A percentile compares a stretch with the other conserved stretches of the same genome.
Evolutionary conservation across 1,140 invertebrate species (phyloP).

Genomic region (Eufriesea mexicana): DNA sequence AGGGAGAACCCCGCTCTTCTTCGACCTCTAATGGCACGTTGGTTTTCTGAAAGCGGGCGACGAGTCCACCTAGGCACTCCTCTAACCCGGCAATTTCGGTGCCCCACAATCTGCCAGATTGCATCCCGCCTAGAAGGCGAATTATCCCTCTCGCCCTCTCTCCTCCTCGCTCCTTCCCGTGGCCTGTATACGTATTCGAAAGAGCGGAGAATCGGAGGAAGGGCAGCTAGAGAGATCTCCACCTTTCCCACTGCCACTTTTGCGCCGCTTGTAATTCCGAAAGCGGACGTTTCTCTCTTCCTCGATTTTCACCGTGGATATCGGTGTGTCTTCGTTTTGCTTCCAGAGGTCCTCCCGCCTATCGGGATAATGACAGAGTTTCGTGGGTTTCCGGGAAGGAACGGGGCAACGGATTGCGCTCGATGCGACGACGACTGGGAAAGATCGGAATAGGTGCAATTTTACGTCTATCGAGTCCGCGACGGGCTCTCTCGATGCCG

Average conservation of each 20-base stretch:
- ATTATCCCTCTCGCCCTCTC: slow-evolving; percentile 52
- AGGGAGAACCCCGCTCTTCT: slow-evolving; percentile 16
- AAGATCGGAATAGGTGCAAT: neutral
- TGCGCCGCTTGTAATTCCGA: slow-evolving; percentile 61
- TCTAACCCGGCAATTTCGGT: slow-evolving; percentile 76
- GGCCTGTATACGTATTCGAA: slow-evolving; percentile 24
- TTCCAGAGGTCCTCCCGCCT: neutral
- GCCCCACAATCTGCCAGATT: slow-evolving; percentile 77
- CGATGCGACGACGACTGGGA: neutral
- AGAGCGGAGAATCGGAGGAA: slow-evolving; percentile 3
- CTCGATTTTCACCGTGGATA: slow-evolving; percentile 24
- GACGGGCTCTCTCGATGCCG: no score
- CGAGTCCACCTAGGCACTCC: slow-evolving; percentile 26
- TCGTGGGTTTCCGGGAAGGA: slow-evolving; percentile 59
- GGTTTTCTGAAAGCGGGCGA: slow-evolving; percentile 74
- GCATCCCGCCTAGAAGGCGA: slow-evolving; percentile 73
- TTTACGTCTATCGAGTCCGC: neutral
- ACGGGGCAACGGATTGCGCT: slow-evolving; percentile 52
- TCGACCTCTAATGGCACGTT: slow-evolving; percentile 74
- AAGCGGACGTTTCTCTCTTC: slow-evolving; percentile 52
- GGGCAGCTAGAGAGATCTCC: slow-evolving; percentile 26
- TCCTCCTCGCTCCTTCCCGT: no score
- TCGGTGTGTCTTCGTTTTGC: neutral
- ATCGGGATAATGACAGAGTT: slow-evolving; percentile 64
- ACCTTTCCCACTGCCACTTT: slow-evolving; percentile 50